Conservation (phyloP, 2,797 vertebrate genomes). For the Falco columbarius region DNA sequence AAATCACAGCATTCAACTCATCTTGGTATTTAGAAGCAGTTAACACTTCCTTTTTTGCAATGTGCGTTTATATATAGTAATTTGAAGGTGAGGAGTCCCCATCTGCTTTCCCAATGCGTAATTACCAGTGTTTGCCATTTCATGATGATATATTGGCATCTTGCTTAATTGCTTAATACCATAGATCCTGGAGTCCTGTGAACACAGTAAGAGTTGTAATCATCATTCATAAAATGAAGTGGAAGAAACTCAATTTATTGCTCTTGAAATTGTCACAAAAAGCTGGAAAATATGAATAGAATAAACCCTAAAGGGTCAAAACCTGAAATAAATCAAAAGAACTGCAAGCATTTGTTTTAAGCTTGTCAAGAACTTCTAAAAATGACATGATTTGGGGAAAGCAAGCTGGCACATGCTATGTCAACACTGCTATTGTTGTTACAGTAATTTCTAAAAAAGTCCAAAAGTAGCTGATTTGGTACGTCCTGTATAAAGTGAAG, state of each 20-base stretch:
- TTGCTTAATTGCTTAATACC: background rate
- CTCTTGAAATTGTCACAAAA: background rate
- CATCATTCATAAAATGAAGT: background rate
- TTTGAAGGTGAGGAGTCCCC: background rate
- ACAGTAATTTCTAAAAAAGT: background rate
- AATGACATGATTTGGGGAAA: background rate
- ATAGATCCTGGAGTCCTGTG: background rate
- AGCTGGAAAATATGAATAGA: background rate
- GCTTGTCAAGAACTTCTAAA: background rate
- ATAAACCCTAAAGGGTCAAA: background rate
- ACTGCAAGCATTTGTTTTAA: background rate
- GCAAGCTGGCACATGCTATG: background rate
- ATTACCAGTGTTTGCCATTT: background rate
- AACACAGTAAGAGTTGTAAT: background rate
- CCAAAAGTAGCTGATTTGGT: background rate
- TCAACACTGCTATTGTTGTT: background rate
- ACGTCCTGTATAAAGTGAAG: background rate
- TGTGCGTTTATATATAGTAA: background rate
- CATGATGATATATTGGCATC: background rate
- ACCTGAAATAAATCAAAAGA: background rate
- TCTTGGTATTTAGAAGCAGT: background rate
- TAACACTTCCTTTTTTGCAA: background rate
- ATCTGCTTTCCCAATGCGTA: background rate
- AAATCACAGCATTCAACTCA: conserved; percentile 6
- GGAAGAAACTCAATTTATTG: background rate